Percentiles rank a stretch among this genome's conserved stretches.
phyloP scores from a whole-genome alignment of 2,797 vertebrate genomes.

The Pantherophis alleghaniensis region DNA sequence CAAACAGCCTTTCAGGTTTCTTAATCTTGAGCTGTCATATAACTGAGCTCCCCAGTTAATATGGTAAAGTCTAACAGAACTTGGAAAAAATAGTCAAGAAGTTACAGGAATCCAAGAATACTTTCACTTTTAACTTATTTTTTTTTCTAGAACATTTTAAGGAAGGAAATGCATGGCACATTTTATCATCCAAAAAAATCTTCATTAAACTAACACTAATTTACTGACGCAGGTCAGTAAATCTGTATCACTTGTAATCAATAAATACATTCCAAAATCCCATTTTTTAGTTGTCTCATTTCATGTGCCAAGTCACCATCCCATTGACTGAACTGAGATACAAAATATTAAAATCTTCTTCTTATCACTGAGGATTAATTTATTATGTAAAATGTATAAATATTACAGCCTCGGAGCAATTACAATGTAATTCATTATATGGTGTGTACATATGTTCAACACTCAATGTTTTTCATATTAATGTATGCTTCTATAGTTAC shows the following conservation, averaged over 20 bases:
- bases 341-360: constrained; percentile 19
- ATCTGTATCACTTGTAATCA: background rate
- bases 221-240: background rate
- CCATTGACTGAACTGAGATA: background rate
- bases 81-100: background rate
- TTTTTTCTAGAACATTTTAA: background rate
- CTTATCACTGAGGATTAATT: constrained; percentile 20
- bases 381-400: constrained; percentile 40
- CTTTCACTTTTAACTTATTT: background rate
- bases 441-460: background rate
- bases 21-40: background rate
- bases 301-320: background rate
- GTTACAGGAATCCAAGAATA: background rate
- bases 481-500: constrained; percentile 29
- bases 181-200: background rate
- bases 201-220: background rate
- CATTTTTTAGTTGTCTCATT: background rate
- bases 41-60: background rate
- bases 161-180: background rate
- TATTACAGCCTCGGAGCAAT: constrained; percentile 42
- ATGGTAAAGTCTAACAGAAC: background rate
- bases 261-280: background rate
- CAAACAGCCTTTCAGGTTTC: background rate
- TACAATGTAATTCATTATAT: constrained; percentile 29
- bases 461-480: constrained; percentile 13